Evolutionary conservation across 1,140 invertebrate species (phyloP), one percentile per base, ranked within the genome.

Genomic region (Psix sp.): DNA sequence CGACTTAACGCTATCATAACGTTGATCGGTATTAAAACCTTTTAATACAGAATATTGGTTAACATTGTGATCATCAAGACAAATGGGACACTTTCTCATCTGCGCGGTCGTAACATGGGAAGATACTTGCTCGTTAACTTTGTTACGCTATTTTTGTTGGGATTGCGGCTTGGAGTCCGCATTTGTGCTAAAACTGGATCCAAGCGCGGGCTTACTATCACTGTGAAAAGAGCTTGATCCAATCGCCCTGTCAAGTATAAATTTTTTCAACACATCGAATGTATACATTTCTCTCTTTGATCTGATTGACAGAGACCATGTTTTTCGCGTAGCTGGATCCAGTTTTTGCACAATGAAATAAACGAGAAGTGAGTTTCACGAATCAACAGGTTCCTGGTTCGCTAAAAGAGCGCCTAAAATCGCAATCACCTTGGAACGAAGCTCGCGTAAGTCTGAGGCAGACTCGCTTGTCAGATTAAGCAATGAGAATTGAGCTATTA

Each of bases 211-310:
- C 1, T 10, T 35, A 33, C 10, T 33, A 10, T 5, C 29, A 33
- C 4, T n/a, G 21, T 33, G 29, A 35, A 35, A 35, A 13, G 13
- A 35, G 33, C 33, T 29, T 29, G n/a, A 29, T 10, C 33, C 33
- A 1, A 11, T 13, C 2, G 13, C 33, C 13, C 33, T 6, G 13
- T 14, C 11, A 1, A 35, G 2, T 2, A 35, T 35, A 13, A 35
- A 35, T 35, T 5, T 2, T 13, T 35, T 35, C n/a, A 35, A 14
- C 1, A 1, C n/a, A 2, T 35, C 33, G 33, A 13, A 35, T 13
- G 14, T 17, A 3, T 14, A 16, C 16, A 9, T 17, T 1, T 16
- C 16, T 10, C 16, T 1, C 7, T 40, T 40, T 7, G 9, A 1
- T 1, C 38, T n/a, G 10, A n/a, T 17, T 10, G 16, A 40, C 6